Percentiles rank a stretch among this genome's conserved stretches.
These are phyloP conservation scores for Amiota mariae DNA, from an alignment of 2,888 invertebrate species.

Conservation along the genomic window DNA sequence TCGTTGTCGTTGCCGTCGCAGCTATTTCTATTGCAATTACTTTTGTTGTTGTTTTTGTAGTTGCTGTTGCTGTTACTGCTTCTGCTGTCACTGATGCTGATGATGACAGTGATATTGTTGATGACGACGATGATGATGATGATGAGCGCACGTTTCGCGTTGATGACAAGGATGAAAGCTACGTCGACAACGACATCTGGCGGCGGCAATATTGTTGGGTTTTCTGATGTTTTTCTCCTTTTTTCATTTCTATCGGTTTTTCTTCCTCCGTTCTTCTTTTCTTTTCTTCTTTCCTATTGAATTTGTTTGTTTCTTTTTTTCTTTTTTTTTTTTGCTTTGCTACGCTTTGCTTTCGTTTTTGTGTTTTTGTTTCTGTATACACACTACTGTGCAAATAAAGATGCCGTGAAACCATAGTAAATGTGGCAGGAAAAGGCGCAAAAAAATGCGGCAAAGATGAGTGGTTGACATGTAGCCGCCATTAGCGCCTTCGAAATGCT, in stretches of 20 bases:
- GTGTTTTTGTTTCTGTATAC: not conserved
- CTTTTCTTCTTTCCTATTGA: not conserved
- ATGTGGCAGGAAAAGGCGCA: slow-evolving; percentile 21
- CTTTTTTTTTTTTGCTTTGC: not conserved
- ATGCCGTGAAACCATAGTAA: not conserved
- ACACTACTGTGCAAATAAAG: slow-evolving; percentile 3
- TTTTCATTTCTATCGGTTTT: not conserved
- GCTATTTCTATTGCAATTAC: not conserved
- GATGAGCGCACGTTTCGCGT: not conserved
- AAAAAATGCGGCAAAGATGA: slow-evolving; percentile 50
- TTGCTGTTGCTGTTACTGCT: not conserved
- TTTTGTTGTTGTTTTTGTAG: not conserved
- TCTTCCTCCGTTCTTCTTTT: not conserved
- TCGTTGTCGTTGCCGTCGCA: not conserved
- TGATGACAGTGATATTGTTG: not conserved
- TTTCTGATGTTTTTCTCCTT: not conserved
- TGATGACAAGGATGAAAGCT: not conserved
- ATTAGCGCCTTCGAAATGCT: slow-evolving; percentile 49
- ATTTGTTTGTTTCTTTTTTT: not conserved
- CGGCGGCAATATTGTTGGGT: not conserved
- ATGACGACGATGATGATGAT: slow-evolving; percentile 12
- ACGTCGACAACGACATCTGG: slow-evolving; percentile 16
- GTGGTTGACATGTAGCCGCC: slow-evolving; percentile 67
- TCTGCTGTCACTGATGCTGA: slow-evolving; percentile 9
- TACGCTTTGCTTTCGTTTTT: not conserved